Evolutionary conservation across 1,140 invertebrate genomes (phyloP).

Genomic region (Pogonognathellus flavescens): DNA sequence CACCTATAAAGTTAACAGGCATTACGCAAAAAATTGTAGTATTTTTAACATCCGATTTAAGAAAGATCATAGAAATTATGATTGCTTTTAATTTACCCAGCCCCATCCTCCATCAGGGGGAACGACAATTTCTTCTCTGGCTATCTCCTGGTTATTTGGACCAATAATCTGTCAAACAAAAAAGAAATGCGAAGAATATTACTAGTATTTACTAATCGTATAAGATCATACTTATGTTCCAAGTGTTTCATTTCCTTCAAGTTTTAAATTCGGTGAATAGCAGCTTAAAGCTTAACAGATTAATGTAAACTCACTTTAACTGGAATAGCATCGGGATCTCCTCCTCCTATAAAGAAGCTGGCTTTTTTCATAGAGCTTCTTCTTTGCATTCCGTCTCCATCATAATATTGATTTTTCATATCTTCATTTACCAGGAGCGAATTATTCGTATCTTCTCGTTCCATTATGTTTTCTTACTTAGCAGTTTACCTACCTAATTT

Average conservation of each 20-base stretch:
- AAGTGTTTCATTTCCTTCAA: no score
- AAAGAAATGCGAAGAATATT: no score
- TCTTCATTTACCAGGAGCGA: not conserved
- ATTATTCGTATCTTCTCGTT: constrained; percentile 1
- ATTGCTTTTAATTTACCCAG: constrained; percentile 73
- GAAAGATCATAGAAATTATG: no score
- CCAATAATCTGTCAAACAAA: constrained; percentile 54
- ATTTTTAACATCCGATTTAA: no score
- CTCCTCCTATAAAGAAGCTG: constrained; percentile 60
- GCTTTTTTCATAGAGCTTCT: constrained; percentile 18
- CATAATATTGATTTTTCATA: constrained; percentile 13
- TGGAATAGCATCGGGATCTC: constrained; percentile 44
- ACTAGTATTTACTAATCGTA: no score
- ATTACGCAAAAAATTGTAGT: not conserved
- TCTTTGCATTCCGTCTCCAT: not conserved
- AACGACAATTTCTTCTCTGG: constrained; percentile 72
- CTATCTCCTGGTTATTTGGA: constrained; percentile 63
- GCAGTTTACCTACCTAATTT: not conserved
- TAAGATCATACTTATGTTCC: no score
- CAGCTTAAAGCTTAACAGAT: no score
- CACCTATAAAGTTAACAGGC: constrained; percentile 72
- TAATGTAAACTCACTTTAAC: constrained; percentile 54
- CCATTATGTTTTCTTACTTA: not conserved
- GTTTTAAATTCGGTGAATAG: no score
- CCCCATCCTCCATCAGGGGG: constrained; percentile 90